Base-by-base conservation (phyloP, 2,888 invertebrate species). In the Philereme transversata region DNA sequence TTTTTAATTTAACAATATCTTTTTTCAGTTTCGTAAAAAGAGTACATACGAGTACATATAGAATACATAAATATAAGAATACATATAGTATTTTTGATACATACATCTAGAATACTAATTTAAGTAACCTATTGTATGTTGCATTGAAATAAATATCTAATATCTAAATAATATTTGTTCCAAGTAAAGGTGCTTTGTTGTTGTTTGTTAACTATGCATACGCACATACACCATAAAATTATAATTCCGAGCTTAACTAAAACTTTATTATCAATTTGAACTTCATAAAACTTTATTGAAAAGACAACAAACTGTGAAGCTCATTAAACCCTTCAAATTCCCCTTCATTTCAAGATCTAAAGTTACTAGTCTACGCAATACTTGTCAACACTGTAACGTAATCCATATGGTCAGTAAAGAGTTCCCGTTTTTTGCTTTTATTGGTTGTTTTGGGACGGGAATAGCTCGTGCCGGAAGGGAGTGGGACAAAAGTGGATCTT, bases 381-480 rank as follows among this genome's bases (percentile, higher is more conserved):
- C 46, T 53, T 79, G 79, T 80, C 82, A 75, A 69, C 74, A 72
- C 71, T 55, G 73, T 68, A 77, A 86, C 78, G 75, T 73, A 74
- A 77, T 76, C 80, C 86, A 83, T 82, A 85, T 79, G 87, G 86
- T 84, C 86, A 83, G 80, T 81, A 79, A 80, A 81, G 74, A 65
- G 69, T 61, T 63, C 65, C 57, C 65, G 71, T 82, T 80, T 76
- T 73, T 77, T 68, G 65, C 71, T 78, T 82, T 83, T 83, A 77
- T 71, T 65, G 68, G 76, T 79, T 79, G 80, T 79, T 76, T 65
- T 67, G 66, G 57, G 76, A 69, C 81, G 57, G 65, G 75, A 86
- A 86, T 86, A 86, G 82, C 72, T 50, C 62, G 67, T 75, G 75
- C 83, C 85, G 86, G 86, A 89, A 87, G 87, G 77, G 74, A 72